Percentiles rank a stretch among this genome's conserved stretches.
These are phyloP conservation scores for Heteractis magnifica DNA, from an alignment of 92 coral and sea anemone species.

Conservation along the genomic window DNA sequence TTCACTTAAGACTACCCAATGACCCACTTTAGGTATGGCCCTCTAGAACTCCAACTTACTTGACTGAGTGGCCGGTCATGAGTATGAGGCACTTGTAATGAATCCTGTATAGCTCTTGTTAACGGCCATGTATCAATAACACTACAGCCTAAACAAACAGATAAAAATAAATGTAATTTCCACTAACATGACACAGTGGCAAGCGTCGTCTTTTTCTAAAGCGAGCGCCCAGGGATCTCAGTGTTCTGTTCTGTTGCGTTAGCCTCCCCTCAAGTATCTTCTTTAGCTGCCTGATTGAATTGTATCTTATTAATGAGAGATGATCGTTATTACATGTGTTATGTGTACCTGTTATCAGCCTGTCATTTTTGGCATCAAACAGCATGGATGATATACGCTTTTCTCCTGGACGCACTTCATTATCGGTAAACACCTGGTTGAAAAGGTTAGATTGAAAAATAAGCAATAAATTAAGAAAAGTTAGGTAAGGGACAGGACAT, in stretches of 20 bases:
- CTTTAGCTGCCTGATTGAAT: too few species aligned
- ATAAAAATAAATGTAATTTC: neutral
- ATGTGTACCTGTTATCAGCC: constrained; percentile 85
- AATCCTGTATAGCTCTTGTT: constrained; percentile 96
- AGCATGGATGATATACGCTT: constrained; percentile 92
- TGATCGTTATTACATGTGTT: neutral
- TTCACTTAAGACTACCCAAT: too few species aligned
- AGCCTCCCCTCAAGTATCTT: too few species aligned
- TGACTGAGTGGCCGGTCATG: constrained; percentile 94
- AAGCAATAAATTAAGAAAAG: too few species aligned
- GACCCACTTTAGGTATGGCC: too few species aligned
- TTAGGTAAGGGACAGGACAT: too few species aligned
- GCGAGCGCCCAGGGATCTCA: too few species aligned
- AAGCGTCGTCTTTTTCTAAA: too few species aligned
- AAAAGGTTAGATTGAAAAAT: neutral
- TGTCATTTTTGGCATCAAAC: constrained; percentile 91
- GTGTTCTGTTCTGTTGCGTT: too few species aligned
- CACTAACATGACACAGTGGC: neutral
- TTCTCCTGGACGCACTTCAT: constrained; percentile 92
- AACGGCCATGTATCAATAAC: constrained; percentile 98
- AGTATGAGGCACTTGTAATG: constrained; percentile 95
- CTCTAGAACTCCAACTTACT: constrained; percentile 18
- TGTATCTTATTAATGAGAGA: too few species aligned
- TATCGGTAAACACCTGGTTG: constrained; percentile 87
- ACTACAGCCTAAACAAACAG: constrained; percentile 69